A percentile compares a stretch with the other conserved stretches of the same genome.
These are phyloP conservation scores for Plodia interpunctella DNA, from an alignment of 1,140 invertebrate genomes.

Conservation along the genomic window DNA sequence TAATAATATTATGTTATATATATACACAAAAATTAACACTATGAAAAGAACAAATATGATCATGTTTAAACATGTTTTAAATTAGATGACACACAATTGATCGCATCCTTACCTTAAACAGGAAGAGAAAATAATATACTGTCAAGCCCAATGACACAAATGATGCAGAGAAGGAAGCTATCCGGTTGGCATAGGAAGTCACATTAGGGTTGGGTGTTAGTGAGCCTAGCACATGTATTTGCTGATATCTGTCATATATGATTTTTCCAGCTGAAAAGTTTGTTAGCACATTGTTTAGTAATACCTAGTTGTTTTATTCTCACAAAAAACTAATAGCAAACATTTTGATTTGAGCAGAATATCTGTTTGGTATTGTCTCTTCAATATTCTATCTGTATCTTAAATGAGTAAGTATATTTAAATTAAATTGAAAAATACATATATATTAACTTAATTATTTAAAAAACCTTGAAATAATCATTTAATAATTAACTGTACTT, in stretches of 20 bases:
- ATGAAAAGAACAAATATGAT: no score
- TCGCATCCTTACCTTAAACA: slow-evolving; percentile 60
- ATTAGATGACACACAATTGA: slow-evolving; percentile 6
- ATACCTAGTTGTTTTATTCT: background rate
- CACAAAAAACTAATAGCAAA: background rate
- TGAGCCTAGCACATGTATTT: slow-evolving; percentile 67
- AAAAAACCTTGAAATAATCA: no score
- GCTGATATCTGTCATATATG: slow-evolving; percentile 72
- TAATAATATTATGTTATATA: no score
- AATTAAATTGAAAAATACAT: no score
- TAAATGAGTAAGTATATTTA: no score
- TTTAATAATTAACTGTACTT: no score
- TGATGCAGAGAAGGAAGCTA: slow-evolving; percentile 61
- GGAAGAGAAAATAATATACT: slow-evolving; percentile 58
- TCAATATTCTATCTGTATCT: no score
- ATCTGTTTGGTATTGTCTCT: no score
- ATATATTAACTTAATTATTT: no score
- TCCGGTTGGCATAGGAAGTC: slow-evolving; percentile 66
- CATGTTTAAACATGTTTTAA: background rate
- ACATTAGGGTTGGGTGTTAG: slow-evolving; percentile 70
- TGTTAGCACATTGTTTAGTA: slow-evolving; percentile 37
- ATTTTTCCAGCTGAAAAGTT: slow-evolving; percentile 72
- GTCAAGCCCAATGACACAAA: slow-evolving; percentile 66
- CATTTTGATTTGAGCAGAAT: background rate
- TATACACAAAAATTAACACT: background rate